Evolutionary conservation across 2,888 invertebrate species (phyloP), one percentile per base, ranked within the genome.

Genomic region (Ectobius pallidus): DNA sequence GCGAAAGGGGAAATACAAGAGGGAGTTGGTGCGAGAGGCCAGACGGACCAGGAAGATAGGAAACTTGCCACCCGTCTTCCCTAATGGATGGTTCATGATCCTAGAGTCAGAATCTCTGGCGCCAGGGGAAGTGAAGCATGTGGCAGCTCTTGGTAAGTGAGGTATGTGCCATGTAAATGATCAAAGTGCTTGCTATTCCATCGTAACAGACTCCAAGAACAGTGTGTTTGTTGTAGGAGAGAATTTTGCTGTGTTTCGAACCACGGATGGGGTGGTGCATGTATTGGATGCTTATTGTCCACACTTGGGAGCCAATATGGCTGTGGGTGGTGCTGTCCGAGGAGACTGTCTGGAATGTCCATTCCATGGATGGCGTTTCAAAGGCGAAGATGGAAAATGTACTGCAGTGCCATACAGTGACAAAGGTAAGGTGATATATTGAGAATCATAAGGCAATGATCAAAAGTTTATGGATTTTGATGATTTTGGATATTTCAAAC

Each of bases 81-180:
- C 96, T 0, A 96, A 96, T 79, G 96, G 96, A 0, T 96, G 96
- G 96, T 95, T 92, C 78, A 90, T 88, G 0, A 81, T 96, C 1
- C 83, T 90, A 0, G 95, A 95, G 80, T 91, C 91, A 2, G 82
- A 85, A 6, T 84, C 88, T 0, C 79, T 95, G 20, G 84, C 82
- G 46, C 86, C 72, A 2, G 79, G 88, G 0, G 84, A 87, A 63
- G 89, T 90, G 0, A 82, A 84, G 6, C 86, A 89, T 72, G 86
- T 92, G 0, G 86, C 90, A 67, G 90, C 88, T 32, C 81, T 95
- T 30, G 94, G 94, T 86, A 80, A 80, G 80, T 77, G n/a, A n/a
- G n/a, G n/a, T n/a, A n/a, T n/a, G n/a, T n/a, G n/a, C n/a, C n/a
- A n/a, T n/a, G n/a, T n/a, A n/a, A n/a, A n/a, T n/a, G n/a, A n/a